phyloP scores from a whole-genome alignment of 2,797 vertebrate species.

The Zenarchopterus dispar region DNA sequence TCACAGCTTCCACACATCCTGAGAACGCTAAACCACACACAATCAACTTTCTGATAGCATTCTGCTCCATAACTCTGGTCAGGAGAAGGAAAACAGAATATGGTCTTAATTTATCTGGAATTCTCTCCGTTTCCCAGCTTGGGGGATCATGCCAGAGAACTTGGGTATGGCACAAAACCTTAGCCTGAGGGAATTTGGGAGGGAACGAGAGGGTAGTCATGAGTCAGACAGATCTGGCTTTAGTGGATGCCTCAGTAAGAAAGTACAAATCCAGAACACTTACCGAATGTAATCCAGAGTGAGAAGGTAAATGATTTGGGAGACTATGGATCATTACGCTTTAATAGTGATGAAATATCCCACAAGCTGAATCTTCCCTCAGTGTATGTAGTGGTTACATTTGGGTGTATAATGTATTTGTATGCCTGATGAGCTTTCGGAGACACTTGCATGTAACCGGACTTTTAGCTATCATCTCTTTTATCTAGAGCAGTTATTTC shows the following conservation, averaged over 20 bases:
- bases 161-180: conserved; percentile 60
- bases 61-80: conserved; percentile 57
- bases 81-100: conserved; percentile 61
- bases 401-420: not conserved
- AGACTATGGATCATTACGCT: not conserved
- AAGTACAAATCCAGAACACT: conserved; percentile 31
- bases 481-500: conserved; percentile 15
- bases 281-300: conserved; percentile 15
- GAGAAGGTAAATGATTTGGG: not conserved
- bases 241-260: conserved; percentile 25
- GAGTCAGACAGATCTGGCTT: conserved; percentile 49
- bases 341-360: too few species aligned
- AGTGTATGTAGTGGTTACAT: not conserved
- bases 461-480: conserved; percentile 4
- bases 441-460: not conserved
- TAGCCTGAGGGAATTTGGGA: conserved; percentile 58
- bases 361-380: not conserved
- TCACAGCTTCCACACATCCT: conserved; percentile 24
- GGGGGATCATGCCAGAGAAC: conserved; percentile 55
- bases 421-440: not conserved
- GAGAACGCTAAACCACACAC: conserved; percentile 31
- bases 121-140: conserved; percentile 64
- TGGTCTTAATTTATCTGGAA: conserved; percentile 76
- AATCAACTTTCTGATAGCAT: conserved; percentile 30
- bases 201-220: conserved; percentile 52